Evolutionary conservation across 2,113 vertebrate species (phyloP), one percentile per base, ranked within the genome.

Genomic region (Grammomys surdaster): DNA sequence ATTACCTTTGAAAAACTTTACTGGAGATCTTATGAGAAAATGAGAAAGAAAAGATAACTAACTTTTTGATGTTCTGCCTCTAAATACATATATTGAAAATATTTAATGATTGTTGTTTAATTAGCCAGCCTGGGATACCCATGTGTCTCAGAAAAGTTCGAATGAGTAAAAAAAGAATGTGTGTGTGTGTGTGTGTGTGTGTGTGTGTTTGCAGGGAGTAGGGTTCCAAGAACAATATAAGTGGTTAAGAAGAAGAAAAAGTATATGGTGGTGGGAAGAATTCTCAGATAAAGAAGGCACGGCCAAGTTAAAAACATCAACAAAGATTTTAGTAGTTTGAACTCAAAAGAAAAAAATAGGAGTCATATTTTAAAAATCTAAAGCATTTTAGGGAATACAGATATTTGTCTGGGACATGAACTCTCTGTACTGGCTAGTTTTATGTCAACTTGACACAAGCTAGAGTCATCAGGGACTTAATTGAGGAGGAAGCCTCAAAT

Each of bases 21-120:
- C 33, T 58, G 14, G 78, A 92, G 31, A 11, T 92, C 67, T 46
- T 88, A 14, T 51, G 73, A 88, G 77, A 82, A 95, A 90, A 73
- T 40, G 40, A 36, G 3, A 43, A 69, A 77, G 20, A 89, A 78
- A 40, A 46, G 14, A 40, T 67, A 85, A 89, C 40, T 31, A 58
- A 1, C 14, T 73, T 90, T 51, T 93, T 65, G 20, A 73, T 65
- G 28, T 63, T 90, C 65, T 90, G 69, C 69, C 40, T 46, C 63
- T 63, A 80, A 80, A n/a, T 43, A 80, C 86, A 86, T 56, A 40
- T 43, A 63, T 67, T 73, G 75, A 84, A 89, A 95, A 54, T 90
- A 48, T 17, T 65, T 58, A 82, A 48, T 58, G 67, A 69, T 40
- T 24, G 43, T 22, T 86, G 54, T 65, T 78, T 80, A 26, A 93